These are phyloP conservation scores for Pollimyrus isidori DNA, from an alignment of 2,113 vertebrate species.

Conservation along the genomic window DNA sequence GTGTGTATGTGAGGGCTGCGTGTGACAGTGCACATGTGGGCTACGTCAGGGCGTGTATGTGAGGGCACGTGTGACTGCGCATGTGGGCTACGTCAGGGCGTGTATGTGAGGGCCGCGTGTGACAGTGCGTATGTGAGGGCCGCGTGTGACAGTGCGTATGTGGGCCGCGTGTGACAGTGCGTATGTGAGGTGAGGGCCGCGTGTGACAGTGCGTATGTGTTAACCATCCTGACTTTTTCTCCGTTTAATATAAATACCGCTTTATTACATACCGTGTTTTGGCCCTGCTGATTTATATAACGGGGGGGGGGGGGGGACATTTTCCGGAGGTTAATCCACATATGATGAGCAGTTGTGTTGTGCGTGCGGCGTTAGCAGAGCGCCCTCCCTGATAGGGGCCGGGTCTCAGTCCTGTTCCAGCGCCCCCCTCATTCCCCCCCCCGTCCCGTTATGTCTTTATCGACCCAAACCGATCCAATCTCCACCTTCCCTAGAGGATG, in stretches of 20 bases:
- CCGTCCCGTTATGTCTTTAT: slow-evolving; percentile 15
- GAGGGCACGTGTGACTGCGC: too few species aligned
- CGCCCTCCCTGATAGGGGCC: too few species aligned
- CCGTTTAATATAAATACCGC: not conserved
- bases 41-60: too few species aligned
- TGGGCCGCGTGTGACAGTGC: too few species aligned
- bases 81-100: too few species aligned
- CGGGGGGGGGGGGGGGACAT: slow-evolving; percentile 2
- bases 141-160: too few species aligned
- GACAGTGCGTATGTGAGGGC: too few species aligned
- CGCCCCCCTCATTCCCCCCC: slow-evolving; percentile 26
- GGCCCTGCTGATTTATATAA: not conserved
- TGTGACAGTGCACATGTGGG: too few species aligned
- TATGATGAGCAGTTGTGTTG: slow-evolving; percentile 51
- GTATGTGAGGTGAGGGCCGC: too few species aligned
- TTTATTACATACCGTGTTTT: not conserved
- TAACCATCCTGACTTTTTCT: not conserved
- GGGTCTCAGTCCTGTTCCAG: slow-evolving; percentile 17
- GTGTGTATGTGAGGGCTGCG: too few species aligned
- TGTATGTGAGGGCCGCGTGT: too few species aligned
- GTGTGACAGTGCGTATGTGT: too few species aligned
- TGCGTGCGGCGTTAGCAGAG: slow-evolving; percentile 33
- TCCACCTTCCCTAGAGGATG: not conserved
- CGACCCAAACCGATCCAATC: not conserved
- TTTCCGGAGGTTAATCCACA: slow-evolving; percentile 38